Base-by-base conservation (phyloP, 92 coral and sea anemone genomes). In the Epizoanthus rinbou region DNA sequence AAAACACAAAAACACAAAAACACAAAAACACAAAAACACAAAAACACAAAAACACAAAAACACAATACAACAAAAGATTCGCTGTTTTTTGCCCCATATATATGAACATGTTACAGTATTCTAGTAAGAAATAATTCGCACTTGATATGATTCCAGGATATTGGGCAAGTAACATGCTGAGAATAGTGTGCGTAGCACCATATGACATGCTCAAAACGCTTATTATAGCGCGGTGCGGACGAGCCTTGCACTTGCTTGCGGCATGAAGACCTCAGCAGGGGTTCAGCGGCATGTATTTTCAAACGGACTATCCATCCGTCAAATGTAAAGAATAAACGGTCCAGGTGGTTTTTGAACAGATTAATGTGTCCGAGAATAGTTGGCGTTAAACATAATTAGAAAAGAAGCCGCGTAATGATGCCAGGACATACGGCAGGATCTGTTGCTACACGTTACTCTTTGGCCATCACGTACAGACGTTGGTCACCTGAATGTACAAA, bases 251-350 rank as follows among this genome's bases (percentile, higher is more conserved):
- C 75, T 71, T 28, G 75, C 75, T 71, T 71, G 23, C 75, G 75
- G 75, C 75, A 45, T 71, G 75, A 24, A 71, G 7, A 43, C 41
- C 75, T 8, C 75, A 71, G 75, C 75, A 71, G 75, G 75, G 75
- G 57, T 71, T 28, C 21, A 71, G 75, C 75, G 75, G 75, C 75
- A 43, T 71, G 75, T 71, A 71, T 71, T 71, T 76, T 76, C 50
- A 76, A 41, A 43, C 57, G 70, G 22, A 62, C 54, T 39, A 58
- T 43, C 82, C 82, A 78, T 78, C 82, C 70, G 56, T 62, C 82
- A 62, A 64, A 78, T 39, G 35, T 7, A 41, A 63, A 78, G 71
- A 60, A n/a, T 78, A 78, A 76, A 39, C 9, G 18, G 72, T 43
- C 57, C 71, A 62, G 58, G 22, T 78, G 58, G 58, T 60, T 39